phyloP scores from a whole-genome alignment of 2,888 invertebrate species.

The Marasmarcha lunaedactyla region DNA sequence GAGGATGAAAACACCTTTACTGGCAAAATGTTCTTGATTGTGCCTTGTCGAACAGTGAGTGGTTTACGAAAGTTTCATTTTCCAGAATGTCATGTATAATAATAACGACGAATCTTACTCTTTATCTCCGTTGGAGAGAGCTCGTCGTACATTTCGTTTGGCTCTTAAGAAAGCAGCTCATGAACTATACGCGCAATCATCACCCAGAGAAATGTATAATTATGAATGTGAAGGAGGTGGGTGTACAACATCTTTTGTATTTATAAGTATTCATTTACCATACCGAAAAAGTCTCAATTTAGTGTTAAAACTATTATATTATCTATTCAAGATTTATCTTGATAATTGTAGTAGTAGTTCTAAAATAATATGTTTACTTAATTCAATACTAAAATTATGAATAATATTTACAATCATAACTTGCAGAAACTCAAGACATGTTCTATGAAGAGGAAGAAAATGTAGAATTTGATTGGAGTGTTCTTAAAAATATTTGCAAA shows the following conservation, averaged over 20 bases:
- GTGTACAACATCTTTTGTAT: conserved; percentile 6
- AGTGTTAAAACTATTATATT: no score
- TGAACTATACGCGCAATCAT: conserved; percentile 37
- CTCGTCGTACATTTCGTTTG: conserved; percentile 43
- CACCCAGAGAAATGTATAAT: conserved; percentile 30
- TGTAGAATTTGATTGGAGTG: conserved; percentile 43
- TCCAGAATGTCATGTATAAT: not conserved
- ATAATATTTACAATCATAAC: no score
- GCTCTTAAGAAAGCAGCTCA: conserved; percentile 54
- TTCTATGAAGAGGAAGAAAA: conserved; percentile 46
- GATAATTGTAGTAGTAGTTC: no score
- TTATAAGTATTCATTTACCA: not conserved
- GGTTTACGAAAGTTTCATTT: no score
- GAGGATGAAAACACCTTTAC: no score
- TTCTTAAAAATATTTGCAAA: conserved; percentile 24
- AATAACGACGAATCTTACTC: conserved; percentile 15
- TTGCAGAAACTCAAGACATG: conserved; percentile 40
- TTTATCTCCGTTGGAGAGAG: conserved; percentile 57
- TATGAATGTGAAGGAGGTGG: conserved; percentile 40
- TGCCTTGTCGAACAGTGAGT: no score
- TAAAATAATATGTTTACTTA: no score
- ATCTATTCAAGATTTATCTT: no score
- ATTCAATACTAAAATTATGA: no score
- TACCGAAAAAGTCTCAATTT: no score
- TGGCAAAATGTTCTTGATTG: no score